A percentile compares a stretch with the other conserved stretches of the same genome.
These are phyloP conservation scores for Pachypanchax playfairii DNA, from an alignment of 2,113 vertebrate species.

Conservation along the genomic window DNA sequence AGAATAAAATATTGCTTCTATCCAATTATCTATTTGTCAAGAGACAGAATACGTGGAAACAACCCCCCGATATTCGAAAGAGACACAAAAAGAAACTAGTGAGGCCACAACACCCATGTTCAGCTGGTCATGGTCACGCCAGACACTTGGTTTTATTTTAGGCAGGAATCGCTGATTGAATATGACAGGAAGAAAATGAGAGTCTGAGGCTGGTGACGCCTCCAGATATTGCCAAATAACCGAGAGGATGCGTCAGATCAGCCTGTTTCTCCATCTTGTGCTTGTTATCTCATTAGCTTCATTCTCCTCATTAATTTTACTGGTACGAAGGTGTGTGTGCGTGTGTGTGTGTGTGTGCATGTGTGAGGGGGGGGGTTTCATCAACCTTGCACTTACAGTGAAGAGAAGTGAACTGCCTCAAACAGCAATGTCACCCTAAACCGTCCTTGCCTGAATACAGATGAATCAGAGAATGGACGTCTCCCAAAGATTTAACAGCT, in stretches of 20 bases:
- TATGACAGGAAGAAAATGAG: conserved; percentile 79
- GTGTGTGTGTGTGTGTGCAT: conserved; percentile 44
- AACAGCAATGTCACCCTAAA: conserved; percentile 59
- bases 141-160: conserved; percentile 59
- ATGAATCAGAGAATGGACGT: conserved; percentile 11
- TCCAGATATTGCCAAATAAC: conserved; percentile 74
- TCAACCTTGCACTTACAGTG: conserved; percentile 67
- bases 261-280: conserved; percentile 65
- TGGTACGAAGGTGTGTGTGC: conserved; percentile 62
- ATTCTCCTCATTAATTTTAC: conserved; percentile 68
- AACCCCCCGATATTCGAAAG: conserved; percentile 1
- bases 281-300: conserved; percentile 76
- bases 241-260: conserved; percentile 69
- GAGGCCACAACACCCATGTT: conserved; percentile 30
- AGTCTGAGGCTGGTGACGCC: conserved; percentile 68
- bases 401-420: conserved; percentile 65
- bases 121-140: conserved; percentile 39
- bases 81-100: conserved; percentile 3
- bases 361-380: conserved; percentile 38
- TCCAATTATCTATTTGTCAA: conserved; percentile 17
- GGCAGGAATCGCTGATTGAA: conserved; percentile 68
- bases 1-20: conserved; percentile 21
- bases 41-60: conserved; percentile 9
- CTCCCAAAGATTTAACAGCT: conserved; percentile 21
- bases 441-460: conserved; percentile 45